A percentile compares a stretch with the other conserved stretches of the same genome.
phyloP scores from a whole-genome alignment of 2,888 invertebrate genomes.

The Dynastes tityus region DNA sequence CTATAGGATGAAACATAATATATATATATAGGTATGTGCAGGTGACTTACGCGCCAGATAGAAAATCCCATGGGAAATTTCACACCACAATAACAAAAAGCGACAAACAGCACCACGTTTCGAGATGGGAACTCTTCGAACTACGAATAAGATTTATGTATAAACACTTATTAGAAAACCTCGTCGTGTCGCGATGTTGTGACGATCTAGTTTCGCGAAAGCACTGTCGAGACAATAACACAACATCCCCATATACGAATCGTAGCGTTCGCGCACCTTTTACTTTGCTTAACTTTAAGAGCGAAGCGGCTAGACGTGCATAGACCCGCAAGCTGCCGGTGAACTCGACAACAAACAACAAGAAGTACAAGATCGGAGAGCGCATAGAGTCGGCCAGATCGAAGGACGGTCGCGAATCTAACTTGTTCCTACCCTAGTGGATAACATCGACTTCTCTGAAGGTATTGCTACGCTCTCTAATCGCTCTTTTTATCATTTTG shows the following conservation, averaged over 20 bases:
- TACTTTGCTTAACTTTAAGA: neutral
- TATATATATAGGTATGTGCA: too few relatives aligned
- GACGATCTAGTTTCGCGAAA: slow-evolving; percentile 24
- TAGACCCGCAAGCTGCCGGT: neutral
- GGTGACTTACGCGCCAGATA: too few relatives aligned
- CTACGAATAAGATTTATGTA: too few relatives aligned
- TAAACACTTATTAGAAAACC: too few relatives aligned
- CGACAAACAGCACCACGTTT: too few relatives aligned
- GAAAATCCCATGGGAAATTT: too few relatives aligned
- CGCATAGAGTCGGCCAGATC: neutral
- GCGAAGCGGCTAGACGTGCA: neutral
- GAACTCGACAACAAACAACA: neutral
- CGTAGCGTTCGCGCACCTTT: neutral
- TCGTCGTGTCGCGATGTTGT: too few relatives aligned
- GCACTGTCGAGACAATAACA: neutral
- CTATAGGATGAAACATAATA: too few relatives aligned
- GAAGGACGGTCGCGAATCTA: too few relatives aligned
- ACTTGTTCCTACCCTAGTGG: too few relatives aligned
- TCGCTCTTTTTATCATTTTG: slow-evolving; percentile 35
- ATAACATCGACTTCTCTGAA: neutral
- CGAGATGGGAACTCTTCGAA: too few relatives aligned
- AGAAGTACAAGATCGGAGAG: slow-evolving; percentile 3
- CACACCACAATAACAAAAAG: too few relatives aligned
- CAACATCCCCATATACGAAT: slow-evolving; percentile 20
- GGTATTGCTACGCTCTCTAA: neutral